Conservation (phyloP, 2,888 invertebrate genomes). For the Lamellibrachia satsuma region DNA sequence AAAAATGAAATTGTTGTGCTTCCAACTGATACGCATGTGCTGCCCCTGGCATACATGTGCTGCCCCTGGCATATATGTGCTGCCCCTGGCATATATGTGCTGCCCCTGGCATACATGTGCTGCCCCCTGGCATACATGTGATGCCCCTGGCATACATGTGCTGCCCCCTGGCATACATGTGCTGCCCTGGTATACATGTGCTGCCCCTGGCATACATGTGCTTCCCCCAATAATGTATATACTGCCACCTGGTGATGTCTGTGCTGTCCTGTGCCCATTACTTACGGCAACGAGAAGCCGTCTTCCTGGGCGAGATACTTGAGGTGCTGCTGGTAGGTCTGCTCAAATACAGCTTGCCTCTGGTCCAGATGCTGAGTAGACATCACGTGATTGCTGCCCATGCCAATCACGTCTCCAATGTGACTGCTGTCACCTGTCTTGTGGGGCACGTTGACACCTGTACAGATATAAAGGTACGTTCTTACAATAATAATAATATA, state of each 20-base stretch:
- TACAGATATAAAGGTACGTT: constrained; percentile 20
- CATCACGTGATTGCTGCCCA: constrained; percentile 53
- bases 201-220: not conserved
- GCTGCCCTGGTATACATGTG: too few species aligned
- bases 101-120: too few species aligned
- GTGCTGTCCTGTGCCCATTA: not conserved
- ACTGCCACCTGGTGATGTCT: not conserved
- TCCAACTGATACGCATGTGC: too few species aligned
- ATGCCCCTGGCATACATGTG: too few species aligned
- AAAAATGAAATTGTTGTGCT: too few species aligned
- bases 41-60: too few species aligned
- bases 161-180: too few species aligned
- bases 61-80: too few species aligned
- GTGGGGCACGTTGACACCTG: constrained; percentile 35
- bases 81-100: too few species aligned
- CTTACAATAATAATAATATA: not conserved
- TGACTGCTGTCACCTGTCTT: constrained; percentile 49
- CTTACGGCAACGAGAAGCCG: not conserved
- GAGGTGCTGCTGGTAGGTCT: constrained; percentile 50
- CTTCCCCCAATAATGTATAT: not conserved
- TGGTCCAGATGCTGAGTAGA: constrained; percentile 52
- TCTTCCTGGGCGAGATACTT: constrained; percentile 45
- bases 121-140: too few species aligned
- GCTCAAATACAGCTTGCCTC: constrained; percentile 52
- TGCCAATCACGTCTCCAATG: constrained; percentile 55